Base-by-base conservation (phyloP, 2,888 invertebrate species). In the Cloeon dipterum region DNA sequence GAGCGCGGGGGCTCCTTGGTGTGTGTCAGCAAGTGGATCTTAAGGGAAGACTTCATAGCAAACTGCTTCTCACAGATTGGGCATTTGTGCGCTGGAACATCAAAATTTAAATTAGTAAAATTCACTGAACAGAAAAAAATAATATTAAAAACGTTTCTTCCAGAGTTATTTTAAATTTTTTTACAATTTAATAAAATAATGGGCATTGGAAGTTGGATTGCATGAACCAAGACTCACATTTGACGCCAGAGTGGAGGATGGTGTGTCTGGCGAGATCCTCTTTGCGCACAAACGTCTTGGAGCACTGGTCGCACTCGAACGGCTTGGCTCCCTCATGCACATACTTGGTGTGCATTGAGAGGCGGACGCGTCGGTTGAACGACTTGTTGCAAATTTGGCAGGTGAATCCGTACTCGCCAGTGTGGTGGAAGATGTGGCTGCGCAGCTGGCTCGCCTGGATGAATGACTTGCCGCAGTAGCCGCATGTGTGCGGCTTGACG, bases 391-490 rank as follows among this genome's bases (percentile, higher is more conserved):
- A 72, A 19, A 59, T 48, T 3, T 64, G 62, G 50, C 85, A 85
- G 16, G 65, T 58, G 49, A 66, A 73, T 10, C 70, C 72, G 45
- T 64, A 65, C 47, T 74, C 71, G 20, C 57, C 72, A 10, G 70
- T 71, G 44, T 85, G 74, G 49, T 75, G 75, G 48, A 75, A 74
- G 43, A 77, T 58, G 51, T 86, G 86, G 5, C 75, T 74, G 43
- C 74, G 66, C 23, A 86, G 58, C 51, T 85, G 85, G 5, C 74
- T 68, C 8, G 75, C 72, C 55, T 81, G 86, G 40, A 86, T 86
- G 54, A 82, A 86, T n/a, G 77, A 69, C 51, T 72, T 73, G 8
- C 66, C 67, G 50, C 86, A 86, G 46, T 66, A 62, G 32, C 62
- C 53, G 50, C 79, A 81, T 18, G 52, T 51, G 41, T 63, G 63